A percentile compares a stretch with the other conserved stretches of the same genome.
Conservation (phyloP, 2,888 invertebrate species). For the Neoascia interrupta region DNA sequence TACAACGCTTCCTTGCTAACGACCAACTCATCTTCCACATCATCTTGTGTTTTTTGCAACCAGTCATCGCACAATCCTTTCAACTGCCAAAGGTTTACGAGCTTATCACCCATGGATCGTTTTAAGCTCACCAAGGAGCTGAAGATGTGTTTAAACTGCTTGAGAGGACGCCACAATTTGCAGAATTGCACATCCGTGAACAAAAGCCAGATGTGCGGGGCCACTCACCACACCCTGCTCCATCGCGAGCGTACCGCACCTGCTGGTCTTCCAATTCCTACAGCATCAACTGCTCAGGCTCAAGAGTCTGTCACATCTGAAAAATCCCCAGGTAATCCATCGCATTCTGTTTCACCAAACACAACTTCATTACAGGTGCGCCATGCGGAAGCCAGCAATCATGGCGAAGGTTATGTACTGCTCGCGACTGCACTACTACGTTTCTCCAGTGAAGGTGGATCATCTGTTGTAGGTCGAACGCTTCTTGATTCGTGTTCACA, state of each 20-base stretch:
- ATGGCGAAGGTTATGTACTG: background rate
- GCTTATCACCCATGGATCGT: background rate
- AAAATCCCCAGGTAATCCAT: slow-evolving; percentile 8
- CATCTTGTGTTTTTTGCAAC: background rate
- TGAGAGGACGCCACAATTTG: background rate
- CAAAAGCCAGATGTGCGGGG: slow-evolving; percentile 20
- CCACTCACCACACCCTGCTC: slow-evolving; percentile 3
- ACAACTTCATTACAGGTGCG: slow-evolving; percentile 21
- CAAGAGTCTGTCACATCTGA: no score
- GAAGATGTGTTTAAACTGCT: slow-evolving; percentile 13
- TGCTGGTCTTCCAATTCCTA: background rate
- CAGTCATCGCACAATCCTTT: slow-evolving; percentile 18
- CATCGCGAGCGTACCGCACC: slow-evolving; percentile 5
- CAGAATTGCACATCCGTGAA: slow-evolving; percentile 5
- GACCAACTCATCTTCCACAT: background rate
- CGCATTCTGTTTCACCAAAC: background rate
- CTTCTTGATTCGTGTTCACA: background rate
- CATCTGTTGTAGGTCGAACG: background rate
- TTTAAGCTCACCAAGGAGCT: slow-evolving; percentile 19
- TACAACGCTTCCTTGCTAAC: background rate
- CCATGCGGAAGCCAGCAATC: slow-evolving; percentile 3
- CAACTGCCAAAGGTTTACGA: background rate
- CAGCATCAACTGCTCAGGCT: background rate
- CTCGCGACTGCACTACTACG: background rate
- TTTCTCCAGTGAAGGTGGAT: background rate